Conservation (phyloP, 2,888 invertebrate species). For the Drosophila mayaguana region DNA sequence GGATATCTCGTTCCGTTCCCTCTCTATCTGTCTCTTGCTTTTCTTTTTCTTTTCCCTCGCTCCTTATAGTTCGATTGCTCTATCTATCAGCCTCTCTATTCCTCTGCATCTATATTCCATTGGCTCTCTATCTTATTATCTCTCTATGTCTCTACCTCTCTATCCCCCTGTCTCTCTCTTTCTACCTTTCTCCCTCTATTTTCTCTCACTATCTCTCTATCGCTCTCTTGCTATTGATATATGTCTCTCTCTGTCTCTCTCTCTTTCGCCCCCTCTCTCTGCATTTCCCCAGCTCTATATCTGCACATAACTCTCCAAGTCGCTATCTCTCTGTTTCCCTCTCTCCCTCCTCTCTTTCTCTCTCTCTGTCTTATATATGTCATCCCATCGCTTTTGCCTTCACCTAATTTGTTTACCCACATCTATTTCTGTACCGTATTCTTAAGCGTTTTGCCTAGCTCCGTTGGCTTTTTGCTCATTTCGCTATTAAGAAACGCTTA, state of each 20-base stretch:
- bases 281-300: not conserved
- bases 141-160: not conserved
- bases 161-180: not conserved
- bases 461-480: conserved; percentile 12
- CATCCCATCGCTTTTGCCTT: not conserved
- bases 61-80: no score
- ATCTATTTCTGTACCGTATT: not conserved
- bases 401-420: conserved; percentile 6
- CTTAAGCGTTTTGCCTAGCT: conserved; percentile 13
- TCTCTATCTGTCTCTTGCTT: no score
- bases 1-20: no score
- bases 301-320: not conserved
- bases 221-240: not conserved
- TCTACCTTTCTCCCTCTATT: not conserved
- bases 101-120: not conserved
- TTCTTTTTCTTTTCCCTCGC: no score
- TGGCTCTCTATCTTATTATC: not conserved
- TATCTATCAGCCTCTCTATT: not conserved
- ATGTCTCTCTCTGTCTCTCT: no score
- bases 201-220: not conserved
- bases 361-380: not conserved
- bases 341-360: not conserved
- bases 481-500: conserved; percentile 11
- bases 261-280: not conserved
- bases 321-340: not conserved